These are phyloP conservation scores for Microcebus jonahi DNA, from an alignment of 2,113 vertebrate genomes.

Conservation along the genomic window DNA sequence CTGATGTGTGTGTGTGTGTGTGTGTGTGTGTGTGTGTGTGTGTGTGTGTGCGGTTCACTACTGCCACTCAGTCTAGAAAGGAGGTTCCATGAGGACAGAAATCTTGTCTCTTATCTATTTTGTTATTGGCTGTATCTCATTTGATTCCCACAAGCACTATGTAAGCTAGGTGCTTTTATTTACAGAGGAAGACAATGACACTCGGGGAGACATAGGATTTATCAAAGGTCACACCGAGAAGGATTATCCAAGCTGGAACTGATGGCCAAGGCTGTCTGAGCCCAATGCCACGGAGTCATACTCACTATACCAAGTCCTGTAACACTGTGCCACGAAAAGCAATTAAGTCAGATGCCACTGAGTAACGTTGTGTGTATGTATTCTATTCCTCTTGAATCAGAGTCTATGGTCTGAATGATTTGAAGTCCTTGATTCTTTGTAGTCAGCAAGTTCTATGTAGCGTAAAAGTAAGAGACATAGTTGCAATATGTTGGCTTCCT, in stretches of 20 bases:
- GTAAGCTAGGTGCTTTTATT: not conserved
- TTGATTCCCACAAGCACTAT: not conserved
- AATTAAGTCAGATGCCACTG: not conserved
- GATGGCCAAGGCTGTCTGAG: not conserved
- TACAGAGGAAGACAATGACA: not conserved
- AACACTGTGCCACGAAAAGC: not conserved
- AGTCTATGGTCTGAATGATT: not conserved
- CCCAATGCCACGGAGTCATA: not conserved
- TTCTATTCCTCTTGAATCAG: not conserved
- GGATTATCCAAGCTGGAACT: not conserved
- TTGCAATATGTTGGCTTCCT: not conserved
- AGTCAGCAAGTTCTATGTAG: not conserved
- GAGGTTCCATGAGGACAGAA: not conserved
- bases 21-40: not conserved
- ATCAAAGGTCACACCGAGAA: not conserved
- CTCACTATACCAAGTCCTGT: not conserved
- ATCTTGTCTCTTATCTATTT: not conserved
- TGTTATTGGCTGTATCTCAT: not conserved
- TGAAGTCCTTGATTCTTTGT: not conserved
- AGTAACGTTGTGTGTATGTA: not conserved
- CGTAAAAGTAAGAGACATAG: not conserved
- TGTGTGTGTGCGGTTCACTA: not conserved
- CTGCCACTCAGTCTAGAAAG: not conserved
- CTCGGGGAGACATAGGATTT: not conserved
- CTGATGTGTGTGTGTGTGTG: not conserved